Conservation (phyloP, 2,113 vertebrate genomes). For the Microcebus ravelobensis region DNA sequence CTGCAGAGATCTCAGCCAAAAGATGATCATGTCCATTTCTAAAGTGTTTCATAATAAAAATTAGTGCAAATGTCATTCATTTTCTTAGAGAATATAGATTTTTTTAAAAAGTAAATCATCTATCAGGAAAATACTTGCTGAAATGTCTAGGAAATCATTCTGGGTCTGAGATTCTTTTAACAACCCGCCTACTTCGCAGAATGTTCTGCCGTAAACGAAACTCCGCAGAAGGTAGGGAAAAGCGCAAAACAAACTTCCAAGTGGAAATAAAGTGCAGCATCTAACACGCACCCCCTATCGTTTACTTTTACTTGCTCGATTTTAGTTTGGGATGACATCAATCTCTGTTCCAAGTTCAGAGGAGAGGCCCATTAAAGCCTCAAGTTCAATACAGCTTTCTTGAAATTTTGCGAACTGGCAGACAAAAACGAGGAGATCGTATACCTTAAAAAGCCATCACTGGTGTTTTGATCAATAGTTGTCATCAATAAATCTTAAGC, state of each 20-base stretch:
- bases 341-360: neutral
- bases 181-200: neutral
- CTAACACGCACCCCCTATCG: neutral
- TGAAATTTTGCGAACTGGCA: slow-evolving; percentile 38
- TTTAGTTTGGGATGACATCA: neutral
- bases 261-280: slow-evolving; percentile 24
- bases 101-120: neutral
- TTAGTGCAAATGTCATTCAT: neutral
- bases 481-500: slow-evolving; percentile 48
- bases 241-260: neutral
- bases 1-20: neutral
- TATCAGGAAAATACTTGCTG: neutral
- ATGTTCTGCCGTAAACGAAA: neutral
- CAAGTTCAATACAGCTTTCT: neutral
- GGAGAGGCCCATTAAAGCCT: neutral
- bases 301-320: neutral
- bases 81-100: neutral
- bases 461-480: slow-evolving; percentile 61
- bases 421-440: slow-evolving; percentile 25
- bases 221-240: neutral
- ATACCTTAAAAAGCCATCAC: slow-evolving; percentile 48
- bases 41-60: slow-evolving; percentile 39
- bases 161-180: slow-evolving; percentile 18
- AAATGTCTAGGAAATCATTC: neutral
- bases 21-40: neutral